phyloP scores from a whole-genome alignment of 1,140 invertebrate species.

The Drosophila sechellia region DNA sequence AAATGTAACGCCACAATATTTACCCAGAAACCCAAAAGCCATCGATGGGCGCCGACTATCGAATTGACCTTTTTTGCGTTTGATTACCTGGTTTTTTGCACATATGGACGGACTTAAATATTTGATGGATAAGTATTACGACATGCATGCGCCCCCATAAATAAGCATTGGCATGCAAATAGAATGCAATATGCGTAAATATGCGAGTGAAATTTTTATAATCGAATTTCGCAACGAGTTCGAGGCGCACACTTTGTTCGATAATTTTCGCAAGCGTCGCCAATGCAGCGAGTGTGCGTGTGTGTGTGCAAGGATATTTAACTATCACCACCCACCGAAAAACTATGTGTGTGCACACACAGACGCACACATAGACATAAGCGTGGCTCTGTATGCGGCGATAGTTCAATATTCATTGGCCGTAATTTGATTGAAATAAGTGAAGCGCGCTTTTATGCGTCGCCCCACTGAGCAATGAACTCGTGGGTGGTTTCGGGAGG shows the following conservation, averaged over 20 bases:
- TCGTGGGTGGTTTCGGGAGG: slow-evolving; percentile 2
- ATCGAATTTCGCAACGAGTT: slow-evolving; percentile 30
- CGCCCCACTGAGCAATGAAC: slow-evolving; percentile 67
- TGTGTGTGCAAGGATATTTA: slow-evolving; percentile 5
- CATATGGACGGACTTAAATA: slow-evolving; percentile 25
- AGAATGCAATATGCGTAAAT: slow-evolving; percentile 46
- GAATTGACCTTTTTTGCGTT: slow-evolving; percentile 27
- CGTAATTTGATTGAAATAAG: slow-evolving; percentile 81
- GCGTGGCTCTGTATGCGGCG: slow-evolving; percentile 40
- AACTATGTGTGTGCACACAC: slow-evolving; percentile 48
- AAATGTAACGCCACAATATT: neutral
- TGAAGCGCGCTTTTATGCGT: slow-evolving; percentile 79
- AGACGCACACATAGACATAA: slow-evolving; percentile 10
- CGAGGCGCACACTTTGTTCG: slow-evolving; percentile 21
- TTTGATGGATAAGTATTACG: slow-evolving; percentile 36
- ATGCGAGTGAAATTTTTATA: slow-evolving; percentile 39
- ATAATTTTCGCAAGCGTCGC: slow-evolving; percentile 21
- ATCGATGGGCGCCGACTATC: slow-evolving; percentile 1
- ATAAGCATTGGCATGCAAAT: slow-evolving; percentile 31
- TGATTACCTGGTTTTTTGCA: slow-evolving; percentile 11
- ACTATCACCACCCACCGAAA: slow-evolving; percentile 17
- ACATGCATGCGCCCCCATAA: slow-evolving; percentile 14
- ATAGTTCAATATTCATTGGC: slow-evolving; percentile 81
- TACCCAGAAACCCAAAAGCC: neutral
- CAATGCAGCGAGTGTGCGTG: neutral